phyloP scores from a whole-genome alignment of 2,888 invertebrate species.

The Tetropium fuscum region DNA sequence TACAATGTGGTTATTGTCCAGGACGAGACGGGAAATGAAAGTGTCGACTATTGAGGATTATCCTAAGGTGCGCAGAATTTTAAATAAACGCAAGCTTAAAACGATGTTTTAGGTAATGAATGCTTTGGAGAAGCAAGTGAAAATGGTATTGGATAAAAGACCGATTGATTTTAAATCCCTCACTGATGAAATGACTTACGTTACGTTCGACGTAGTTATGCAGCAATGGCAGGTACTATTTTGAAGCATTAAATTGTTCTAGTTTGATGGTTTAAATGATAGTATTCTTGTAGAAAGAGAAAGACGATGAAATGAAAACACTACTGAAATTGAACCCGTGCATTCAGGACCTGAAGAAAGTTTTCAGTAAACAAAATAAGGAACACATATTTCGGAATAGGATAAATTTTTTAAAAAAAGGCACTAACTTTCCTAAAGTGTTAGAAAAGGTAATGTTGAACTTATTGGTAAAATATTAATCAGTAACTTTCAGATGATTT shows the following conservation, averaged over 20 bases:
- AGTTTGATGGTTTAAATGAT: constrained; percentile 40
- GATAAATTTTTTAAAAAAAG: constrained; percentile 52
- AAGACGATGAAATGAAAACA: constrained; percentile 52
- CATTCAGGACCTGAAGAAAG: constrained; percentile 54
- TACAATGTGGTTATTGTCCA: constrained; percentile 61
- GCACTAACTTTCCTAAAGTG: constrained; percentile 57
- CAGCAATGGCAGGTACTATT: constrained; percentile 56
- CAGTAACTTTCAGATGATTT: constrained; percentile 26
- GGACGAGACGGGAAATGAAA: constrained; percentile 63
- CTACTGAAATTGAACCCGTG: constrained; percentile 52
- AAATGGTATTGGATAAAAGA: constrained; percentile 56
- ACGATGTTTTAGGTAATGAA: constrained; percentile 52
- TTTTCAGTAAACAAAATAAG: constrained; percentile 50
- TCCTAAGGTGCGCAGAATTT: too few species aligned
- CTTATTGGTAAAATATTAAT: too few species aligned
- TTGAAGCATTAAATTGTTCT: too few species aligned
- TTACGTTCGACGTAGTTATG: constrained; percentile 56
- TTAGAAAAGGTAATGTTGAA: constrained; percentile 58
- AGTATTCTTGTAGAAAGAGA: constrained; percentile 53
- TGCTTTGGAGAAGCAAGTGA: constrained; percentile 59
- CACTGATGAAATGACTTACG: constrained; percentile 54
- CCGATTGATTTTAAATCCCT: constrained; percentile 57
- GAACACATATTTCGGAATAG: constrained; percentile 54
- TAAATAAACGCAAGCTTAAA: neutral
- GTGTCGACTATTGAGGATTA: constrained; percentile 59